A percentile compares a stretch with the other conserved stretches of the same genome.
Evolutionary conservation across 2,888 invertebrate species (phyloP).

Genomic region (Phyto melanocephala): DNA sequence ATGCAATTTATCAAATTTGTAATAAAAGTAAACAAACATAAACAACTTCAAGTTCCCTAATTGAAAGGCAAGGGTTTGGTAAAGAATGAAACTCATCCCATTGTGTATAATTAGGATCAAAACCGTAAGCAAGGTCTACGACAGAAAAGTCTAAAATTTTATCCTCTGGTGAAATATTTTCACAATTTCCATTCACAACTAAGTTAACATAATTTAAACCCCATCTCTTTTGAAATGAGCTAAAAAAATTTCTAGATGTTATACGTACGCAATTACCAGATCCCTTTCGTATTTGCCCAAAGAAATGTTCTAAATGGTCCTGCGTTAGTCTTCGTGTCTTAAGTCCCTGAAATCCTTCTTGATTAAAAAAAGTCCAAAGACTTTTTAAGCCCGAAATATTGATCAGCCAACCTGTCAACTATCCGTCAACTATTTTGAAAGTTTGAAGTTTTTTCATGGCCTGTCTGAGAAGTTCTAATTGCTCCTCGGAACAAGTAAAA

Average conservation of each 20-base stretch:
- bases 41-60: background rate
- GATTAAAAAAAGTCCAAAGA: background rate
- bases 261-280: too few species aligned
- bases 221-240: too few species aligned
- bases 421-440: background rate
- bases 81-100: too few species aligned
- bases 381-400: background rate
- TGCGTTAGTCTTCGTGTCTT: background rate
- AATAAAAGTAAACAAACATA: constrained; percentile 35
- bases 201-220: background rate
- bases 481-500: background rate
- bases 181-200: constrained; percentile 6
- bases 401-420: background rate
- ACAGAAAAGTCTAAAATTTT: too few species aligned
- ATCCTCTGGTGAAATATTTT: too few species aligned
- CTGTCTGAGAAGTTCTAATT: background rate
- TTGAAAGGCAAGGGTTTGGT: background rate
- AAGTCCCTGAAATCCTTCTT: background rate
- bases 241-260: too few species aligned
- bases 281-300: too few species aligned
- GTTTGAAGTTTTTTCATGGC: background rate
- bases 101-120: background rate
- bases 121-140: background rate
- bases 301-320: too few species aligned
- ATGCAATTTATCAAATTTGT: too few species aligned